A percentile compares a stretch with the other conserved stretches of the same genome.
These are phyloP conservation scores for Istiophorus platypterus DNA, from an alignment of 2,113 vertebrate species.

Conservation along the genomic window DNA sequence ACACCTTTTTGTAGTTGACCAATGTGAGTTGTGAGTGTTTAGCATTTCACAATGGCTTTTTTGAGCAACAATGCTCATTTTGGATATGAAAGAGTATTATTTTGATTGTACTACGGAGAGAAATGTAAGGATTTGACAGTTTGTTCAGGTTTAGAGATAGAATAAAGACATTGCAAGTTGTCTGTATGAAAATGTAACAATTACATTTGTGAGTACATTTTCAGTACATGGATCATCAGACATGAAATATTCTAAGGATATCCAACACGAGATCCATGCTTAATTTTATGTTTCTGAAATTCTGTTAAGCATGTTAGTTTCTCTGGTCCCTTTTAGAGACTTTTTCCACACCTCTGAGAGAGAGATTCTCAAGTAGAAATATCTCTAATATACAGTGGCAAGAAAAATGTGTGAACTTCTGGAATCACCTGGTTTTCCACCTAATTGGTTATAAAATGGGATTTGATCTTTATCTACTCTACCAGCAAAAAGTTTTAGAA, in stretches of 20 bases:
- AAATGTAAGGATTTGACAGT: too few relatives aligned
- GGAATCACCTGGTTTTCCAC: background rate
- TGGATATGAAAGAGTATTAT: background rate
- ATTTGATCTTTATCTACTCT: background rate
- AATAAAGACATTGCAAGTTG: too few relatives aligned
- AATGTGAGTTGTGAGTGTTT: too few relatives aligned
- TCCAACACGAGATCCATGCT: background rate
- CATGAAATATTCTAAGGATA: background rate
- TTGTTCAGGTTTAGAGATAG: too few relatives aligned
- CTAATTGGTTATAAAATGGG: background rate
- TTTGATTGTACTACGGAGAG: too few relatives aligned
- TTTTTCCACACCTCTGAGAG: background rate
- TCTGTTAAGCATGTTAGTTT: background rate
- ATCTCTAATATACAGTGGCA: background rate
- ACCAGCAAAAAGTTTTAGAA: too few relatives aligned
- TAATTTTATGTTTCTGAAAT: too few relatives aligned
- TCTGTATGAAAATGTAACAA: too few relatives aligned
- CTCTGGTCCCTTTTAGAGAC: background rate
- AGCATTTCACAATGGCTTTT: too few relatives aligned
- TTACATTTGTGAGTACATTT: too few relatives aligned
- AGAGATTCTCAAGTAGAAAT: background rate
- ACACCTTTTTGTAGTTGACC: too few relatives aligned
- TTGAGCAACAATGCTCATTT: background rate
- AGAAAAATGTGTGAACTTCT: too few relatives aligned
- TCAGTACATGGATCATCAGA: background rate